Base-by-base conservation (phyloP, 2,113 vertebrate species). In the Monopterus albus region DNA sequence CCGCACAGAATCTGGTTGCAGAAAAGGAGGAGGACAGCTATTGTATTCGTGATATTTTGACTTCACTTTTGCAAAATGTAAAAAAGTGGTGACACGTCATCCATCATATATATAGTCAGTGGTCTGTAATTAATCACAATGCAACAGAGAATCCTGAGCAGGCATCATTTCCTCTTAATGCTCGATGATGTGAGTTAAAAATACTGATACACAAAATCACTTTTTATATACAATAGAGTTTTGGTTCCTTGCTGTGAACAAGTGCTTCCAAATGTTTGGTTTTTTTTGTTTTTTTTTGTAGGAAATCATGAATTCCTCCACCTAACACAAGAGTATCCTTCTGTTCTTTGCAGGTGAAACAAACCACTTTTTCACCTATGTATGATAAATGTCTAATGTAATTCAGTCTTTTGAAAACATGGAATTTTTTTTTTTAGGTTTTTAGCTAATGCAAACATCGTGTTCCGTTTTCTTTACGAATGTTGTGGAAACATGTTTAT, bases 401-500 rank as follows among this genome's bases (percentile, higher is more conserved):
- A 20, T 36, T 60, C 21, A 4, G 9, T 53, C 5, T 63, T 50
- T 58, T 25, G 6, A 60, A 58, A 6, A 63, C 13, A 15, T 49
- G 5, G 23, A 17, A 11, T 33, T n/a, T n/a, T n/a, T n/a, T 46
- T 70, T 65, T 51, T 63, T 29, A 6, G 28, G 2, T 25, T 60
- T 87, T 69, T 11, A 39, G 53, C 46, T 57, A 8, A 46, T 79
- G 61, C 20, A 55, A 75, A 58, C 18, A 15, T 25, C 35, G 31
- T 50, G 38, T 43, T 75, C 28, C 13, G 4, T 38, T 79, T 67
- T 69, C 55, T 73, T 73, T 29, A 40, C 56, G 40, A 70, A 74
- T 45, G 61, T 49, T 72, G 55, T 89, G 58, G 82, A 81, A 77
- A 88, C 84, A 78, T 58, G 26, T 59, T 49, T 42, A 74, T 72